Base-by-base conservation (phyloP, 2,113 vertebrate genomes). In the Scolopax mira region DNA sequence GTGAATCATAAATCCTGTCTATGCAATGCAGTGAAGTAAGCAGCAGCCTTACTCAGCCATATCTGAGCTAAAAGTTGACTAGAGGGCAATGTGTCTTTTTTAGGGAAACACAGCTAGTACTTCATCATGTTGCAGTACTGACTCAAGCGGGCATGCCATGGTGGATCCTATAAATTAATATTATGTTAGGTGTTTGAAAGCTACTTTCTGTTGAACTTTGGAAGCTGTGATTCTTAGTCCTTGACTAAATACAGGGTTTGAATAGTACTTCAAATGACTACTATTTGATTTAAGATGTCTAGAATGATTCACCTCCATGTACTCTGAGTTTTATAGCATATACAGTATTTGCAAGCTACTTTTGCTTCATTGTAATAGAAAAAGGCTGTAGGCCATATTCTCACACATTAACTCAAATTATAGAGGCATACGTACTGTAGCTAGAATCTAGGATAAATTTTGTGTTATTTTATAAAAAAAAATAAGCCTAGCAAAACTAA, bases 21-120 rank as follows among this genome's bases (percentile, higher is more conserved):
- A 18, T 6, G 41, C 9, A 91, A 54, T 27, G 1, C 27, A 70
- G 7, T 33, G 8, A 58, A 74, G 18, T 73, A 52, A 0, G 0
- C 33, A 48, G 8, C 15, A 73, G 11, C 15, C 24, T 69, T 64
- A 67, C 11, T 10, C 24, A 60, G 16, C 13, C 22, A 4, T 54
- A 69, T 35, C 21, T 2, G 5, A 62, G 18, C 7, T 21, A 61
- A 86, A 61, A 78, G 35, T 19, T 1, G 0, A 15, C 11, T 27
- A 41, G 44, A 64, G 6, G 69, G 4, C 18, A 35, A 9, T 30
- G 31, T 39, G 14, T 48, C 6, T 3, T 48, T 74, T 91, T 65
- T 11, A 65, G 5, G 5, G 9, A 80, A 80, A 71, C 13, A 7
- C 3, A 54, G 8, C 23, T 17, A 69, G 42, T 41, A 79, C 4